Conservation (phyloP, 1,140 invertebrate species). For the Bombus pyrosoma region DNA sequence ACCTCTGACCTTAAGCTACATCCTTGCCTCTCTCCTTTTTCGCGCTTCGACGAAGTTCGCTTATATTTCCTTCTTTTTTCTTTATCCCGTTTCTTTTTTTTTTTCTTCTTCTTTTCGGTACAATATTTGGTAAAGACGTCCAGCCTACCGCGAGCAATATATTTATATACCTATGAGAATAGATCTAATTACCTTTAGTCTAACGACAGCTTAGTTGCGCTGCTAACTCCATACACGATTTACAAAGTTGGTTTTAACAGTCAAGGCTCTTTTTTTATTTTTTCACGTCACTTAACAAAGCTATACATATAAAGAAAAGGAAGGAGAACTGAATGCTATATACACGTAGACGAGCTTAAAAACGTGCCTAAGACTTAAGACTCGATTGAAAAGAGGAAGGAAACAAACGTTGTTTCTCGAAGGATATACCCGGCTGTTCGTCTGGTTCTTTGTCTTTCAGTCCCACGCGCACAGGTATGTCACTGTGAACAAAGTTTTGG, state of each 20-base stretch:
- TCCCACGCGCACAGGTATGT: conserved; percentile 31
- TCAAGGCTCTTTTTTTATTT: conserved; percentile 11
- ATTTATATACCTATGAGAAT: conserved; percentile 53
- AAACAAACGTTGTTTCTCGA: conserved; percentile 25
- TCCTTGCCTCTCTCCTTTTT: conserved; percentile 18
- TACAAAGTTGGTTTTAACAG: conserved; percentile 36
- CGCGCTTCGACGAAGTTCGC: conserved; percentile 62
- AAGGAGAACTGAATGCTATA: conserved; percentile 37
- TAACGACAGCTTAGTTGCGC: conserved; percentile 63
- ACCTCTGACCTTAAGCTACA: conserved; percentile 3
- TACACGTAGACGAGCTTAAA: conserved; percentile 48
- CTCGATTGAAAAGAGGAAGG: conserved; percentile 16
- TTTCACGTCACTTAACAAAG: conserved; percentile 30
- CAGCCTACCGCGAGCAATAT: conserved; percentile 54
- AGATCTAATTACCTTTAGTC: conserved; percentile 63
- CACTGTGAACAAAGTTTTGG: conserved; percentile 50
- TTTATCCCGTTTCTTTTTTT: background rate
- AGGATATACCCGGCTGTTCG: conserved; percentile 9
- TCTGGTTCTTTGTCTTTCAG: conserved; percentile 19
- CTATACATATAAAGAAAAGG: conserved; percentile 4
- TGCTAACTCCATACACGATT: conserved; percentile 39
- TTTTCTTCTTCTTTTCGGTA: conserved; percentile 38
- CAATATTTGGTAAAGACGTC: conserved; percentile 41
- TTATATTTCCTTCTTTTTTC: background rate
- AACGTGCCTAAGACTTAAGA: conserved; percentile 48